phyloP scores from a whole-genome alignment of 2,113 vertebrate species.

The Tachuris rubrigastra region DNA sequence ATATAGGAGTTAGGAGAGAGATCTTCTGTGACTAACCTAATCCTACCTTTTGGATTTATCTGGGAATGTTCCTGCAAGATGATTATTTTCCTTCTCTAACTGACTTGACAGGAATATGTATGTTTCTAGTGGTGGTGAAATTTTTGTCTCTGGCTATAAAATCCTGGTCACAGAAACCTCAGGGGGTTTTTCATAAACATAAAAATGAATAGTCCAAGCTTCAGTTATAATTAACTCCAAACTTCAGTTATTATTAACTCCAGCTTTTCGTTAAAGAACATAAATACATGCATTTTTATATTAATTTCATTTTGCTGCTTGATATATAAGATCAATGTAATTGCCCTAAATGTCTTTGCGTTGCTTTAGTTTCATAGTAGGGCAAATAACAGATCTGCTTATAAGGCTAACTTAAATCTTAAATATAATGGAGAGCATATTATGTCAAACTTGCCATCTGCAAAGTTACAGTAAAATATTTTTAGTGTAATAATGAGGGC shows the following conservation, averaged over 20 bases:
- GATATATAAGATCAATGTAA: background rate
- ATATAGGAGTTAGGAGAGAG: background rate
- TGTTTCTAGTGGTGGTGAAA: conserved; percentile 18
- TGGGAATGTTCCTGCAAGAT: background rate
- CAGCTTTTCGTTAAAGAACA: conserved; percentile 34
- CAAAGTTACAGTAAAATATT: conserved; percentile 15
- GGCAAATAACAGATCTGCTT: background rate
- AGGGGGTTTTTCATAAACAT: conserved; percentile 1
- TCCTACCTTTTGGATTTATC: background rate
- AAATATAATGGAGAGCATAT: background rate
- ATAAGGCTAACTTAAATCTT: background rate
- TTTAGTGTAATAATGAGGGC: conserved; percentile 11
- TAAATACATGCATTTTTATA: conserved; percentile 16
- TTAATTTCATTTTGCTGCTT: conserved; percentile 1
- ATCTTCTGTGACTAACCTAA: background rate
- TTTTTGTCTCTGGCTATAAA: conserved; percentile 37
- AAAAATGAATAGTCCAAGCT: conserved; percentile 27
- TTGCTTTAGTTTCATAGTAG: background rate
- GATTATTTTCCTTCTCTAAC: background rate
- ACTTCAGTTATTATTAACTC: conserved; percentile 44
- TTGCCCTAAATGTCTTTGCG: conserved; percentile 3
- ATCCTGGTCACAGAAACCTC: conserved; percentile 38
- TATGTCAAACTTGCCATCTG: background rate
- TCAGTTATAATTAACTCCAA: conserved; percentile 55
- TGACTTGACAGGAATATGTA: background rate